Conservation (phyloP, 2,797 vertebrate genomes). For the Pseudocheirus occidentalis region DNA sequence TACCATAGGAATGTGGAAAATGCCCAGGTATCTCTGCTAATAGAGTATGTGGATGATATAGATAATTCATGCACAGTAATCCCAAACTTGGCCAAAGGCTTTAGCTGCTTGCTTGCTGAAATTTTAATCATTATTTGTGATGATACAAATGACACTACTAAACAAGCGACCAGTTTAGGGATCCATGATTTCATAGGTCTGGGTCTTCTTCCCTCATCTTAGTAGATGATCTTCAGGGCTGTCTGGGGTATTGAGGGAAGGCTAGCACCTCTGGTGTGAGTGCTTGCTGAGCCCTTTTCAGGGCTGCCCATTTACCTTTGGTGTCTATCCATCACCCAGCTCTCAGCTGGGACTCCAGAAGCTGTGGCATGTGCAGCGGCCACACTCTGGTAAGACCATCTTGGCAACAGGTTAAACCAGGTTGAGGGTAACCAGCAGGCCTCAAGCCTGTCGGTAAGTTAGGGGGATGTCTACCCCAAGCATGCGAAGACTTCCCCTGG, state of each 20-base stretch:
- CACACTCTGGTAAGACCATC: neutral
- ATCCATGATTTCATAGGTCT: neutral
- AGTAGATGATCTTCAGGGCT: neutral
- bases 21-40: slow-evolving; percentile 33
- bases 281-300: neutral
- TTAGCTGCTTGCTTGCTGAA: slow-evolving; percentile 53
- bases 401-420: neutral
- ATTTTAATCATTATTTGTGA: slow-evolving; percentile 18
- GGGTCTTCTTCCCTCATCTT: slow-evolving; percentile 11
- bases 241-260: neutral
- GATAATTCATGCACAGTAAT: slow-evolving; percentile 28
- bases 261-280: neutral
- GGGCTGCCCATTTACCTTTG: neutral
- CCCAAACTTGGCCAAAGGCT: slow-evolving; percentile 17
- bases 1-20: slow-evolving; percentile 22
- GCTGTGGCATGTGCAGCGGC: neutral
- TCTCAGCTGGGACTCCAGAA: neutral
- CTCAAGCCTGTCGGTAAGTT: neutral
- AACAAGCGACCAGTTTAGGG: neutral
- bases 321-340: neutral
- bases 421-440: neutral
- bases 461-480: neutral
- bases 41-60: slow-evolving; percentile 3
- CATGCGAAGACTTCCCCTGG: neutral
- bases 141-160: slow-evolving; percentile 41